Evolutionary conservation across 2,113 vertebrate species (phyloP).

Genomic region (Ceratotherium simum): DNA sequence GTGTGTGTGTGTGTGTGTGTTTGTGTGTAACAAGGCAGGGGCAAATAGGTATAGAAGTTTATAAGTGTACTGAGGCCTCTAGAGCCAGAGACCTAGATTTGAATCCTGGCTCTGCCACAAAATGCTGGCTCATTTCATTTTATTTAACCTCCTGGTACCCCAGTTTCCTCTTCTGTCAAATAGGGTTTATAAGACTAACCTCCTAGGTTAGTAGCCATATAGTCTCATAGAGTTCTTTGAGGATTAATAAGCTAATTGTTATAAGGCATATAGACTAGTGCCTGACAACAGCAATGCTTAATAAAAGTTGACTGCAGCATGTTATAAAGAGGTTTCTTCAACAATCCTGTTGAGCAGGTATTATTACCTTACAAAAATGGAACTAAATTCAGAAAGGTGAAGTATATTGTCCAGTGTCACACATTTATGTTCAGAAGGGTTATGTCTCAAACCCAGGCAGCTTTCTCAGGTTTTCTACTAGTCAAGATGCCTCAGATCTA

Average conservation of each 20-base stretch:
- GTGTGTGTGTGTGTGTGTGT: neutral
- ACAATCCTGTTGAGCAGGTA: fast-evolving
- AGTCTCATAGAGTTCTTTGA: neutral
- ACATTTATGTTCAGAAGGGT: neutral
- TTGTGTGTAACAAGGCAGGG: neutral
- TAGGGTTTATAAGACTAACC: neutral
- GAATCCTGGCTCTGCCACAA: neutral
- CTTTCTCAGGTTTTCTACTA: neutral
- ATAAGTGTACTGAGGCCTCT: neutral
- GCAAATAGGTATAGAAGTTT: neutral
- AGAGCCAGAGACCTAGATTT: neutral
- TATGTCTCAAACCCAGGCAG: neutral
- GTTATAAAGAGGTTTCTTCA: neutral
- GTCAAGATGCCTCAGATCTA: neutral
- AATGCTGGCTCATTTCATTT: neutral
- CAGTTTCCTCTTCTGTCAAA: neutral
- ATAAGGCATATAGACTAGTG: fast-evolving
- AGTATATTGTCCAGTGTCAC: neutral
- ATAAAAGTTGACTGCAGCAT: neutral
- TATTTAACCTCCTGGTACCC: neutral
- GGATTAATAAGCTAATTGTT: neutral
- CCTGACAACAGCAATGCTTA: neutral
- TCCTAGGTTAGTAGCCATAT: too few species aligned
- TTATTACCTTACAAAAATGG: neutral
- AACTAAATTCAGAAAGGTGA: neutral